These are phyloP conservation scores for Gortyna flavago DNA, from an alignment of 2,888 invertebrate genomes.

Conservation along the genomic window DNA sequence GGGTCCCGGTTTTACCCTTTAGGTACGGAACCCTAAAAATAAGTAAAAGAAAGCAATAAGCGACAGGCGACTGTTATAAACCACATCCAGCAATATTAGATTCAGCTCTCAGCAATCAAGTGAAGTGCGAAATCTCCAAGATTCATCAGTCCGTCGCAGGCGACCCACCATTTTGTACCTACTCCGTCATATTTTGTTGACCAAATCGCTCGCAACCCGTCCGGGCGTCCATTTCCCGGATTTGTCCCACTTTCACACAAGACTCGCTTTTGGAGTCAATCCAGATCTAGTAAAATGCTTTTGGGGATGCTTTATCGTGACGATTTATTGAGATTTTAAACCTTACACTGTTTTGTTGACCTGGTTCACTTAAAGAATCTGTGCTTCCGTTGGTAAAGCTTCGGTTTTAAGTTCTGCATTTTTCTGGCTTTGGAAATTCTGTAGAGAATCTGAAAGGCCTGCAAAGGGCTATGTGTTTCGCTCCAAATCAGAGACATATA, in stretches of 20 bases:
- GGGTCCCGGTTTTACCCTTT: too few species aligned
- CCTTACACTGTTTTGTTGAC: constrained; percentile 49
- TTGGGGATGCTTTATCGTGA: constrained; percentile 33
- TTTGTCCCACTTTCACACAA: constrained; percentile 38
- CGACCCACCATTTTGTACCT: too few species aligned
- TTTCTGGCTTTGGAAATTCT: background rate
- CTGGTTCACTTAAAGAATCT: constrained; percentile 25
- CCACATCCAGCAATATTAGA: background rate
- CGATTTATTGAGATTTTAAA: constrained; percentile 45
- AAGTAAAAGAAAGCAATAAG: background rate
- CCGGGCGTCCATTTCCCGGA: constrained; percentile 15
- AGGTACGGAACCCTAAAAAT: too few species aligned
- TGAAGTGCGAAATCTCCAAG: constrained; percentile 32
- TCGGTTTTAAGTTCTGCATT: constrained; percentile 30
- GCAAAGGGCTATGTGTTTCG: background rate
- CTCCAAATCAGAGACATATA: background rate
- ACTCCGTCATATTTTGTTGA: constrained; percentile 48
- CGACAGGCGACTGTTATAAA: background rate
- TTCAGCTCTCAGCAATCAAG: constrained; percentile 21
- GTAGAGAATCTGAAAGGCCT: background rate
- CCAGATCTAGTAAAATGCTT: constrained; percentile 47
- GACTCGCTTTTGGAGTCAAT: constrained; percentile 33
- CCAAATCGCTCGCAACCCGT: constrained; percentile 16
- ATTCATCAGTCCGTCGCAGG: constrained; percentile 3
- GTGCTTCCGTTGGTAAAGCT: constrained; percentile 26